Conservation (phyloP, 2,113 vertebrate species). For the Malaclemys terrapin region DNA sequence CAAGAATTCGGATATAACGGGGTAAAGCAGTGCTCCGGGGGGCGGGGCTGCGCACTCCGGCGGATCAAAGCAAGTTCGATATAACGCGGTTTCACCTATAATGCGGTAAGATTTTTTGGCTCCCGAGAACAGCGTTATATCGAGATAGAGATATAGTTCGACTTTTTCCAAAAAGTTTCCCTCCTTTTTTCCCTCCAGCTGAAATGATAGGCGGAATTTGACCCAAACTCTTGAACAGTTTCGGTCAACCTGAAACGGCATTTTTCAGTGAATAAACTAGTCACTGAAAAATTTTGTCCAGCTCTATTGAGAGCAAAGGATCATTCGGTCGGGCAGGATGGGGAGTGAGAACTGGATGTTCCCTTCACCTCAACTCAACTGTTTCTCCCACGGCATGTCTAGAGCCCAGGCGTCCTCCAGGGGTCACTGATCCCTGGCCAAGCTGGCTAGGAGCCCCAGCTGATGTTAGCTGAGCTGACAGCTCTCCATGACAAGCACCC, state of each 20-base stretch:
- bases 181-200: too few species aligned
- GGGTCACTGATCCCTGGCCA: background rate
- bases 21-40: too few species aligned
- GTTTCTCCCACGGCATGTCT: background rate
- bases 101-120: too few species aligned
- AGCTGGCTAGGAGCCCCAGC: background rate
- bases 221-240: background rate
- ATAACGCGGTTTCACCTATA: too few species aligned
- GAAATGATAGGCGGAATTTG: background rate
- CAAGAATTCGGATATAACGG: too few species aligned
- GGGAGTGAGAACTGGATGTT: rapidly evolving
- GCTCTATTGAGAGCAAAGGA: background rate
- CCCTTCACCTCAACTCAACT: background rate
- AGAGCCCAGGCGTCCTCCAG: background rate
- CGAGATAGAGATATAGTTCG: too few species aligned
- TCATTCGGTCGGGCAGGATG: rapidly evolving
- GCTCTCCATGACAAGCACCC: background rate
- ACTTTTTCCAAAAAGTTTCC: background rate
- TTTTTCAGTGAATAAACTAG: background rate
- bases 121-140: too few species aligned
- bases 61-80: too few species aligned
- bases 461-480: background rate
- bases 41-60: too few species aligned
- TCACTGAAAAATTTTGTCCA: background rate
- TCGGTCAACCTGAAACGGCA: background rate